phyloP scores from a whole-genome alignment of 2,113 vertebrate genomes.

The Merops nubicus region DNA sequence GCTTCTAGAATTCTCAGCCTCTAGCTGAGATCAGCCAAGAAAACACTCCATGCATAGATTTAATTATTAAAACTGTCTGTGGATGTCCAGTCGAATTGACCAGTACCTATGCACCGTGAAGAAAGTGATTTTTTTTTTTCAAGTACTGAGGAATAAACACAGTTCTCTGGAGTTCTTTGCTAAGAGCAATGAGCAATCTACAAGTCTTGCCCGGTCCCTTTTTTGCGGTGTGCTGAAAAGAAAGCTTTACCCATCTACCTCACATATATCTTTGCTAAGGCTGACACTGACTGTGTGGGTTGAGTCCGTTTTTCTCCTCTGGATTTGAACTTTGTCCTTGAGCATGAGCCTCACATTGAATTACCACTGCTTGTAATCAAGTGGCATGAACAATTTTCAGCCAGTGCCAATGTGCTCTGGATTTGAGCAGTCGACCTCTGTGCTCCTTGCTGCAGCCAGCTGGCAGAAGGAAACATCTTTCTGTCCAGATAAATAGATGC shows the following conservation, averaged over 20 bases:
- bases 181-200: not conserved
- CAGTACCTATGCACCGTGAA: not conserved
- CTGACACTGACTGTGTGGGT: not conserved
- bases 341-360: not conserved
- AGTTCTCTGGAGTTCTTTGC: not conserved
- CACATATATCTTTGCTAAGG: not conserved
- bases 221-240: not conserved
- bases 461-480: not conserved
- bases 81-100: not conserved
- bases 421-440: not conserved
- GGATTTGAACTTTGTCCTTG: not conserved
- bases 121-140: not conserved
- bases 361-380: not conserved
- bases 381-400: rapidly evolving
- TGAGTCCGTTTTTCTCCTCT: too few species aligned
- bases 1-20: too few species aligned
- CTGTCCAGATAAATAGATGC: not conserved
- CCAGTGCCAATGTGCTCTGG: not conserved
- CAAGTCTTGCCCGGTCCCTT: not conserved
- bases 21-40: not conserved
- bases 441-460: not conserved
- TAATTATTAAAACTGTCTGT: not conserved
- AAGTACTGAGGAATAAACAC: not conserved
- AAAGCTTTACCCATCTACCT: not conserved
- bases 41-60: not conserved